Evolutionary conservation across 1,140 invertebrate species (phyloP), one percentile per base, ranked within the genome.

Genomic region (Callitettix versicolor): DNA sequence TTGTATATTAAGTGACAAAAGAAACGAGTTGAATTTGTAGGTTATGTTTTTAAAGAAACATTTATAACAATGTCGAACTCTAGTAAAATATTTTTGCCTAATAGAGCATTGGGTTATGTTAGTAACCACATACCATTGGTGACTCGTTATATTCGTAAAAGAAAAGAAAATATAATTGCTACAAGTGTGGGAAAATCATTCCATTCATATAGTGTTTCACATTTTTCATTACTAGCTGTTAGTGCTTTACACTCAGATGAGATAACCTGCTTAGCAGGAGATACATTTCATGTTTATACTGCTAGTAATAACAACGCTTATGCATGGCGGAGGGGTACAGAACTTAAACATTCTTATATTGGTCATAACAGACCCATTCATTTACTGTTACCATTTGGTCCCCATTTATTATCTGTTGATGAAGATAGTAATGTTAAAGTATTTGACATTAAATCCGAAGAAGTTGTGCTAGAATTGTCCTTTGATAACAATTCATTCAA

Each of bases 151-250:
- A 88, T 96, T 49, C 78, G 84, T 65, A 78, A 79, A 58, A 76
- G 91, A 57, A 86, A 90, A 63, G 92, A 96, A 72, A 89, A 90
- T 64, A 73, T 95, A 18, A 78, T 97, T 17, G 81, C 91, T 36
- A 95, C 92, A 9, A 90, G 86, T 67, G 85, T 94, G 30, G 93
- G 93, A 7, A 86, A 84, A 67, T 79, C 85, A 47, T 96, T 96
- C 69, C 91, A 95, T 66, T 93, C 90, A 0, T 97, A 95, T 67
- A 87, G 86, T 26, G 84, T 82, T 65, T 77, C 79, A 15, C 88
- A 91, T 66, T 85, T 96, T 56, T 79, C 82, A 4, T 74, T 95
- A 17, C 67, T 95, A 9, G 88, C 81, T 65, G 85, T 95, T 1
- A 91, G 91, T 66, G 81, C 82, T 48, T 72, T 80, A 53, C 89